A percentile compares a stretch with the other conserved stretches of the same genome.
Evolutionary conservation across 2,113 vertebrate genomes (phyloP).

Genomic region (Saccopteryx bilineata): DNA sequence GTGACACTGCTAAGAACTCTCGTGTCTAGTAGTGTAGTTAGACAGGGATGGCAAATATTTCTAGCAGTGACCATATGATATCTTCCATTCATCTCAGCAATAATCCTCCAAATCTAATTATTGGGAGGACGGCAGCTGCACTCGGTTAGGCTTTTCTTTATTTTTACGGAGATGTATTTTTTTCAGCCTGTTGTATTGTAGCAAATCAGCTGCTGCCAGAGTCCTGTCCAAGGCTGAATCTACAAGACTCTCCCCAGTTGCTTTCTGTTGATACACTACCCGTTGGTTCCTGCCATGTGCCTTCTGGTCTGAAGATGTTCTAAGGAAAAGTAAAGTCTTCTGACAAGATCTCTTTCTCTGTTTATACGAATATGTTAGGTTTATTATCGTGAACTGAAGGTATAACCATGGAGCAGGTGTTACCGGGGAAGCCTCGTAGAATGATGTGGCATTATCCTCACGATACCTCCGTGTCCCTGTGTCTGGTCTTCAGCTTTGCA

Average conservation of each 20-base stretch:
- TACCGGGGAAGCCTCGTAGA: not conserved
- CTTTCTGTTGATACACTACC: not conserved
- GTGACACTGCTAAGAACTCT: slow-evolving; percentile 70
- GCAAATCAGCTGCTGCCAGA: slow-evolving; percentile 51
- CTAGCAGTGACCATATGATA: slow-evolving; percentile 75
- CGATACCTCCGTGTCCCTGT: not conserved
- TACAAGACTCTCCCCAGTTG: not conserved
- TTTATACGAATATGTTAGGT: not conserved
- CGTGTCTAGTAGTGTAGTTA: slow-evolving; percentile 67
- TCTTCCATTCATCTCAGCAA: slow-evolving; percentile 76
- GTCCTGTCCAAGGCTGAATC: slow-evolving; percentile 43
- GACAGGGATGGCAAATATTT: slow-evolving; percentile 70
- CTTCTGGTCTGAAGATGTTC: not conserved
- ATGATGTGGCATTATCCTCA: not conserved
- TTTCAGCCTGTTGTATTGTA: slow-evolving; percentile 42
- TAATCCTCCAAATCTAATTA: slow-evolving; percentile 80
- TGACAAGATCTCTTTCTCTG: not conserved
- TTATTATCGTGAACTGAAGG: not conserved
- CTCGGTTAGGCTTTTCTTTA: slow-evolving; percentile 73
- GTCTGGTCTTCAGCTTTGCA: not conserved
- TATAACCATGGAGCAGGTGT: not conserved
- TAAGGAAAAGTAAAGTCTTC: not conserved
- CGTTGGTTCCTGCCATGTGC: not conserved
- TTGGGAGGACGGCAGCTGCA: slow-evolving; percentile 72
- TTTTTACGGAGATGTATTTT: slow-evolving; percentile 64